A percentile compares a stretch with the other conserved stretches of the same genome.
Conservation (phyloP, 2,797 vertebrate species). For the Labroides dimidiatus region DNA sequence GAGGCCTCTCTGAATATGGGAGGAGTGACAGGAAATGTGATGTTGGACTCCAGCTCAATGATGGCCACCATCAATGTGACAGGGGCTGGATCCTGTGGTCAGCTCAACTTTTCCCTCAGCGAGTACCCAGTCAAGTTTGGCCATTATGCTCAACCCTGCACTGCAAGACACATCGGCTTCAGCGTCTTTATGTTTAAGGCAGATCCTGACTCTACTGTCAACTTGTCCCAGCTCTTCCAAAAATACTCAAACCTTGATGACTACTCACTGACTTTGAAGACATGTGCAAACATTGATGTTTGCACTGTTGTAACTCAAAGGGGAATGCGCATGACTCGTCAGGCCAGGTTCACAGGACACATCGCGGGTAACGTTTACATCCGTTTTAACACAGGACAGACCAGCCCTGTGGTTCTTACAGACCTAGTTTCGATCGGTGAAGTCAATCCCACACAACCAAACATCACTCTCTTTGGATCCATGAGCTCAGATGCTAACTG, state of each 20-base stretch:
- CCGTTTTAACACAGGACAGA: constrained; percentile 54
- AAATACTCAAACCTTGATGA: constrained; percentile 73
- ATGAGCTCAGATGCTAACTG: constrained; percentile 68
- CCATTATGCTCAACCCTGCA: constrained; percentile 79
- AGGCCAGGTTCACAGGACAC: constrained; percentile 77
- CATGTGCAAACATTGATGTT: constrained; percentile 68
- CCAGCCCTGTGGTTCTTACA: constrained; percentile 63
- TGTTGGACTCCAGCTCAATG: constrained; percentile 68
- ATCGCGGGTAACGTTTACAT: constrained; percentile 84
- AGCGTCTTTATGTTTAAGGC: constrained; percentile 65
- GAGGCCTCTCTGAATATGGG: constrained; percentile 82
- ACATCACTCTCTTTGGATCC: constrained; percentile 60
- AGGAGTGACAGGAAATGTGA: constrained; percentile 79
- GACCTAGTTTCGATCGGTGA: constrained; percentile 73
- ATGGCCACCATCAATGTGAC: constrained; percentile 68
- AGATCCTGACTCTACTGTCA: constrained; percentile 22
- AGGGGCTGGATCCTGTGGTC: constrained; percentile 65
- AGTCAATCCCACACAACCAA: constrained; percentile 40
- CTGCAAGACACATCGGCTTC: constrained; percentile 72
- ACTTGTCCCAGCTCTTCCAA: constrained; percentile 62
- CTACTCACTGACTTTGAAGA: constrained; percentile 76
- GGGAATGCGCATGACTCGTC: constrained; percentile 55
- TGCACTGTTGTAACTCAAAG: constrained; percentile 74
- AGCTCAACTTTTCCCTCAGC: constrained; percentile 76
- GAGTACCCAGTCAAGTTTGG: constrained; percentile 85